Evolutionary conservation across 2,797 vertebrate genomes (phyloP), one percentile per base, ranked within the genome.

Genomic region (Myotis pilosus): DNA sequence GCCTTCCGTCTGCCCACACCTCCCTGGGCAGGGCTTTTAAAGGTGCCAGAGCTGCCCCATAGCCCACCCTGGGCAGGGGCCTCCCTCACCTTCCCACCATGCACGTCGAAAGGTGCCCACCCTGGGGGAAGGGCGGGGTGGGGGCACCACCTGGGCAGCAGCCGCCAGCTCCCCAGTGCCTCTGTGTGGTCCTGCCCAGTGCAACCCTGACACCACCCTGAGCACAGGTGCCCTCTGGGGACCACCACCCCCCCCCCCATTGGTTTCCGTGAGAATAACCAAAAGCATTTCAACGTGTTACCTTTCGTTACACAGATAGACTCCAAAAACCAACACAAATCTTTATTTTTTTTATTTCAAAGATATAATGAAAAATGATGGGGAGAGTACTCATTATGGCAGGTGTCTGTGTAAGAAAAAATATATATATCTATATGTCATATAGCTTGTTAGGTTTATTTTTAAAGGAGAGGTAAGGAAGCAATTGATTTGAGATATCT

Each of bases 271-370:
- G 38, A 64, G 68, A 95, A 91, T 15, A 95, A 96, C 96, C 97
- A 92, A 97, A 97, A 97, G 93, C 95, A 66, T 97, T 95, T 71
- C 62, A 89, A 82, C 5, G 23, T 51, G 90, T 87, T 87, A 84
- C 75, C 79, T 95, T 96, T 92, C 92, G 94, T 95, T 84, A 91
- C 62, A 16, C 97, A 66, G 53, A 69, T 3, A 94, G 92, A 96
- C 92, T 95, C 93, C 87, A 75, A 90, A 96, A 94, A 81, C 69
- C 93, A 51, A 92, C 90, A 92, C 94, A 97, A 96, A 97, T 97
- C 93, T 97, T 97, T 97, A 97, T 97, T 97, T 97, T 97, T 97
- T 97, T 97, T 93, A 96, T 97, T 97, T 97, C 92, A 97, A 96
- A 94, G 83, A 95, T 95, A 96, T 94, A 96, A 93, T 38, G 69